Evolutionary conservation across 2,888 invertebrate genomes (phyloP), one percentile per base, ranked within the genome.

Genomic region (Deladenus siricidicola): DNA sequence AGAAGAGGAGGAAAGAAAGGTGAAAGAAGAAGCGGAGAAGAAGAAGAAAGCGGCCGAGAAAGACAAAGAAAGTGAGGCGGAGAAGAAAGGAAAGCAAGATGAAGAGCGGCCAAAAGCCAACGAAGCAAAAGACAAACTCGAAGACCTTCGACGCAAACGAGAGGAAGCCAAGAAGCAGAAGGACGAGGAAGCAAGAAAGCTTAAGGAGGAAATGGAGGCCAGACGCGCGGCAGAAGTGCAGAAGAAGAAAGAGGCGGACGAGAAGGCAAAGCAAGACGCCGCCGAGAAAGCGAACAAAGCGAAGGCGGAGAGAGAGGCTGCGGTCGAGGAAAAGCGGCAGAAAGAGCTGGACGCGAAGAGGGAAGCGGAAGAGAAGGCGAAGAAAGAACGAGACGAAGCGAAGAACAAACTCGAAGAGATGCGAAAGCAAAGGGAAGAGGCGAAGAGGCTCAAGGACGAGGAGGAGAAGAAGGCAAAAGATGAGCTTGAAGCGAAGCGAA

Each of bases 151-250:
- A 28, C 49, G 47, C 1, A 55, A 21, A 30, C 65, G 52, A 67
- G 53, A 66, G 19, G 49, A 67, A 10, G 39, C 29, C 4, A 30
- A 10, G 1, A 63, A 62, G 60, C 48, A 66, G 44, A 52, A 52
- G 43, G 67, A 62, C 1, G 71, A 67, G 14, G 59, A 65, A 60
- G 67, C 54, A 10, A 21, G 42, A 2, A 44, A 67, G n/a, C 39
- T 49, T 19, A 24, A 66, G 19, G 34, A 10, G 34, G 39, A 64
- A 28, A 47, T 24, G 17, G 47, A 60, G 28, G 17, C 34, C n/a
- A 63, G 29, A 30, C 17, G 23, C 1, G 44, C 1, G 57, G 63
- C 57, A 0, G 49, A 58, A 24, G 51, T 52, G 19, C 58, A 43
- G n/a, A 67, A 70, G 39, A 21, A 52, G 57, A 49, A 39, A 14